Evolutionary conservation across 2,797 vertebrate species (phyloP).

Genomic region (Gymnoscopelus braueri): DNA sequence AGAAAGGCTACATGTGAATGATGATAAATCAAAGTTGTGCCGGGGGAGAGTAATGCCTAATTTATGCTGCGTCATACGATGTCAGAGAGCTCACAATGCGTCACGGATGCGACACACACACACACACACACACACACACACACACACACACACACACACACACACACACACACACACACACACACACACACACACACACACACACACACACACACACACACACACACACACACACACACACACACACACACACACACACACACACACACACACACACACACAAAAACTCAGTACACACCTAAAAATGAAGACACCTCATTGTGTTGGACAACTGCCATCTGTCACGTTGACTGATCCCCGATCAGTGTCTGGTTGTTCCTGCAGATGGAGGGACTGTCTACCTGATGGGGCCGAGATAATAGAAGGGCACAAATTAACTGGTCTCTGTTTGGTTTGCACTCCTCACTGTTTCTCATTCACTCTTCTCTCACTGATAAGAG

Average conservation of each 20-base stretch:
- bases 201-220: slow-evolving; percentile 11
- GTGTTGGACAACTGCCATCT: slow-evolving; percentile 41
- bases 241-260: not conserved
- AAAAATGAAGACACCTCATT: slow-evolving; percentile 38
- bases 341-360: slow-evolving; percentile 18
- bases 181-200: not conserved
- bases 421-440: slow-evolving; percentile 31
- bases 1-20: slow-evolving; percentile 15
- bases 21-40: slow-evolving; percentile 3
- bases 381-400: slow-evolving; percentile 13
- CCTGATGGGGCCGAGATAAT: slow-evolving; percentile 19
- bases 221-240: not conserved
- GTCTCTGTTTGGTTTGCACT: slow-evolving; percentile 17
- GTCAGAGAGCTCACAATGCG: too few relatives aligned
- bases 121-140: slow-evolving; percentile 11
- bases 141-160: slow-evolving; percentile 12
- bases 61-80: too few relatives aligned
- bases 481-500: slow-evolving; percentile 34
- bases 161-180: not conserved
- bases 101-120: too few relatives aligned
- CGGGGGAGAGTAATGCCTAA: slow-evolving; percentile 25
- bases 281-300: not conserved
- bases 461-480: not conserved
- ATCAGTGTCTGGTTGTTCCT: slow-evolving; percentile 6
- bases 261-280: slow-evolving; percentile 17